Conservation (phyloP, 2,888 invertebrate species). For the Camptogramma bilineatum region DNA sequence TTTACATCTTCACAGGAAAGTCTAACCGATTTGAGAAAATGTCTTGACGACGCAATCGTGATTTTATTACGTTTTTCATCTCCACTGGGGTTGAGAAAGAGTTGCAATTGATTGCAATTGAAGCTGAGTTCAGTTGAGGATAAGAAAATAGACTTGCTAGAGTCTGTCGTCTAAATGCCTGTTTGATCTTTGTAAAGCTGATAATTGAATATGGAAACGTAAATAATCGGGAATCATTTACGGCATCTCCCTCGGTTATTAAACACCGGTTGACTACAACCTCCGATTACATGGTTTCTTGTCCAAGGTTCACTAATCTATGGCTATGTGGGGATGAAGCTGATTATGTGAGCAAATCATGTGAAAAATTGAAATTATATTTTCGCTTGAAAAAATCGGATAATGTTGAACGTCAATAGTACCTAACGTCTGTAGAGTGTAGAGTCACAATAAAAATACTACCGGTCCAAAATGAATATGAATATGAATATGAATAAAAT, state of each 20-base stretch:
- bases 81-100: no score
- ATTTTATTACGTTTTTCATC: no score
- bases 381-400: neutral
- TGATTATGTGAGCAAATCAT: constrained; percentile 13
- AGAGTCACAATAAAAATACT: no score
- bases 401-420: neutral
- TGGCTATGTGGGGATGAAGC: constrained; percentile 5
- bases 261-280: constrained; percentile 3
- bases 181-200: neutral
- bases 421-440: no score
- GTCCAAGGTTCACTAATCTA: constrained; percentile 15
- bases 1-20: no score
- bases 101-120: no score
- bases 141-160: no score
- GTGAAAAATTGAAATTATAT: neutral
- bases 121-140: no score
- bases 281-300: neutral
- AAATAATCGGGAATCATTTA: constrained; percentile 15
- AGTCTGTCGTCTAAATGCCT: neutral
- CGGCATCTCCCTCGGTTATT: constrained; percentile 8
- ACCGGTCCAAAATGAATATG: no score
- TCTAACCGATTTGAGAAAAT: no score
- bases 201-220: constrained; percentile 5
- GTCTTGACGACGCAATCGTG: no score
- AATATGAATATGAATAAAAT: no score